Base-by-base conservation (phyloP, 2,888 invertebrate genomes). In the Conus canariensis region DNA sequence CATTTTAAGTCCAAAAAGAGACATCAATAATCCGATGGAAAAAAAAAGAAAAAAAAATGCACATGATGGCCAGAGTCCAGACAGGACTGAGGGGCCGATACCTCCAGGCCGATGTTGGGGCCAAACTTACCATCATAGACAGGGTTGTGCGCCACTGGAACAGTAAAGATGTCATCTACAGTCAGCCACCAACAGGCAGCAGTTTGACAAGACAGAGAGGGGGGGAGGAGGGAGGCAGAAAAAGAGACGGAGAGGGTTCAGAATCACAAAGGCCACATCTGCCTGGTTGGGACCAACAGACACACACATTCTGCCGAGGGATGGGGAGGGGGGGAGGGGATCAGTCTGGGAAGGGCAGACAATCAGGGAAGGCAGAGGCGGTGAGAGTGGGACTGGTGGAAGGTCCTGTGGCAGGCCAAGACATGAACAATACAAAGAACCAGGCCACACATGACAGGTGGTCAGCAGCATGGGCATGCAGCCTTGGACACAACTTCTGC, bases 41-140 rank as follows among this genome's bases (percentile, higher is more conserved):
- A 70, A 80, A 19, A 90, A 77, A 87, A 88, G 77, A 82, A 77
- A 90, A 85, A 89, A 88, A 45, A 82, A 30, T 83, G 45, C 77
- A 89, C 83, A 89, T 85, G 82, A 74, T 59, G 67, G 67, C 60
- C 67, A 12, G 74, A 22, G 89, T 67, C 85, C 56, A 89, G 56
- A 85, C 89, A 12, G 89, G 85, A 85, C 25, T 6, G 25, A 25
- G 67, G 67, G 45, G 60, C 86, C 56, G 85, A 67, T 74, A 89
- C 85, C 85, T 70, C 64, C 5, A 19, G 70, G 88, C 83, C 64
- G 45, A 85, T 30, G 58, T 14, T 19, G 82, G 91, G 70, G 59
- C 59, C 59, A 85, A 77, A 92, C 92, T 92, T 92, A 92, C 92
- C 92, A 91, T 92, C 91, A 90, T 92, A 92, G 88, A 92, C 87